Evolutionary conservation across 2,888 invertebrate species (phyloP).

Genomic region (Eupithecia abbreviata): DNA sequence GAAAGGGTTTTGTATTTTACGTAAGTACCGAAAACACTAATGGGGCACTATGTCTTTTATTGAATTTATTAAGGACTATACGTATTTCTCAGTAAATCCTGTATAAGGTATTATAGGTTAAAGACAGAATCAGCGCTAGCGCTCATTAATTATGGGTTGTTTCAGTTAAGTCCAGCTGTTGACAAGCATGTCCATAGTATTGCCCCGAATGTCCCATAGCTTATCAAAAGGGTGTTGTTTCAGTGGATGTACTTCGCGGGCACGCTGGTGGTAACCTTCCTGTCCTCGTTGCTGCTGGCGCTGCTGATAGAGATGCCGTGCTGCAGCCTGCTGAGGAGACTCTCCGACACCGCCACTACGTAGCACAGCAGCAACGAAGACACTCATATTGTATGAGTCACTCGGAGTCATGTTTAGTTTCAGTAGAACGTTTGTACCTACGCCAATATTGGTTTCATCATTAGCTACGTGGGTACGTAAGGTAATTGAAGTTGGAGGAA

Average conservation of each 20-base stretch:
- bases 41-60: not conserved
- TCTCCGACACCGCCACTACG: slow-evolving; percentile 68
- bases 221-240: slow-evolving; percentile 39
- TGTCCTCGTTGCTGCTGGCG: slow-evolving; percentile 74
- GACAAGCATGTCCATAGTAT: not conserved
- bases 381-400: no score
- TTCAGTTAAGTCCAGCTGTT: no score
- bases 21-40: no score
- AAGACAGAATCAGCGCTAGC: no score
- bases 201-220: not conserved
- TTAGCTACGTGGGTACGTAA: not conserved
- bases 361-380: slow-evolving; percentile 22
- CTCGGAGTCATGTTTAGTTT: not conserved
- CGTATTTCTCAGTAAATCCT: no score
- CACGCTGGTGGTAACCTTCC: slow-evolving; percentile 68
- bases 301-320: slow-evolving; percentile 85
- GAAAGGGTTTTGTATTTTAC: not conserved
- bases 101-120: no score
- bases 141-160: no score
- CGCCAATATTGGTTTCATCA: not conserved
- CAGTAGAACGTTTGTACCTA: not conserved
- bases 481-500: not conserved
- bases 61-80: no score
- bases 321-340: slow-evolving; percentile 79
- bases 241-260: slow-evolving; percentile 83